Conservation (phyloP, 2,888 invertebrate species). For the Nomada ferruginata region DNA sequence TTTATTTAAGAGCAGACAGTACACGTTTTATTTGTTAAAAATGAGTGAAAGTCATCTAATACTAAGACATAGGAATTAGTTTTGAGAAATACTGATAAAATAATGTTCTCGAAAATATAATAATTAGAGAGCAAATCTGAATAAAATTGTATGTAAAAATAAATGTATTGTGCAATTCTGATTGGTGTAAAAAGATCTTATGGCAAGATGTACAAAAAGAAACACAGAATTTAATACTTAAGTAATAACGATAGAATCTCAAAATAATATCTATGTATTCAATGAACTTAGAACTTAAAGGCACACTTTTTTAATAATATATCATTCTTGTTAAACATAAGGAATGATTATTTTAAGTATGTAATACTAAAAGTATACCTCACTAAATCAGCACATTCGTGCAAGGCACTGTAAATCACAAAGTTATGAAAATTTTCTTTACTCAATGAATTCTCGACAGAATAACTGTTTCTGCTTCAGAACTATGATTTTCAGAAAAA, state of each 20-base stretch:
- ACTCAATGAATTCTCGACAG: slow-evolving; percentile 33
- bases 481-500: slow-evolving; percentile 40
- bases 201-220: slow-evolving; percentile 15
- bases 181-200: slow-evolving; percentile 20
- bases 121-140: slow-evolving; percentile 31
- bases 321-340: slow-evolving; percentile 47
- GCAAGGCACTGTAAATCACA: slow-evolving; percentile 67
- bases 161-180: slow-evolving; percentile 20
- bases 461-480: slow-evolving; percentile 29
- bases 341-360: slow-evolving; percentile 30
- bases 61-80: slow-evolving; percentile 38
- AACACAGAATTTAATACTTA: slow-evolving; percentile 43
- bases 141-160: slow-evolving; percentile 20
- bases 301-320: slow-evolving; percentile 18
- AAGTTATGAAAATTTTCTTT: slow-evolving; percentile 37
- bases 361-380: slow-evolving; percentile 46
- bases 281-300: slow-evolving; percentile 41
- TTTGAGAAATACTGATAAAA: slow-evolving; percentile 42
- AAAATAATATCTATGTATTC: slow-evolving; percentile 27
- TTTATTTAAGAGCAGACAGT: slow-evolving; percentile 62
- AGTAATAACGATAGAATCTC: slow-evolving; percentile 19
- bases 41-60: slow-evolving; percentile 48
- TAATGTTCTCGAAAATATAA: slow-evolving; percentile 22
- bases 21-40: slow-evolving; percentile 49
- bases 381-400: slow-evolving; percentile 42